Base-by-base conservation (phyloP, 2,797 vertebrate species). In the Borostomias antarcticus region DNA sequence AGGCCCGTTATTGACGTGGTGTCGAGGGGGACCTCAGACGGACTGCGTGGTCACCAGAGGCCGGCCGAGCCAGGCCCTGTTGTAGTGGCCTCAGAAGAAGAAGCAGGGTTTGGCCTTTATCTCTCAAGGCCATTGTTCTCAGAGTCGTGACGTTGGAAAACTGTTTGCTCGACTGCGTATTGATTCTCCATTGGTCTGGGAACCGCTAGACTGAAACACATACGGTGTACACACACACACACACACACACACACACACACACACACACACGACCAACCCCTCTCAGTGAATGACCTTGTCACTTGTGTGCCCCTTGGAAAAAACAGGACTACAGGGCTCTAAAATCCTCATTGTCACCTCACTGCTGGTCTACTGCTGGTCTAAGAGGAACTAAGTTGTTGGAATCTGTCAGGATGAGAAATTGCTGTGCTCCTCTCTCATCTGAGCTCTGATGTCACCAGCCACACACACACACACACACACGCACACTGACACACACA, bases 351-450 rank as follows among this genome's bases (percentile, higher is more conserved):
- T 32, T 48, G 4, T 64, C 23, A 75, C 2, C 40, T 60, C 47
- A 29, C 73, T n/a, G 28, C 28, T 52, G 33, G 47, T 56, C 26
- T 26, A 29, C 73, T n/a, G 28, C 28, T 52, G 33, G 47, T 56
- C 26, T 26, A 70, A 73, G 65, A 77, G 77, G 79, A 82, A 73
- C 62, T 75, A 69, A 50, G 25, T 74, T 57, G 70, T 62, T 56
- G 17, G 50, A 77, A 71, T 66, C 50, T 71, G 80, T 82, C 75
- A 74, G 32, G 43, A 60, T 79, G 72, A 82, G 43, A 21, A 69
- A 74, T 77, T 48, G 71, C 50, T 35, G 51, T 25, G 62, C 47
- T 56, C 58, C 71, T n/a, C 15, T 21, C 58, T 70, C 54, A 69
- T 69, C 62, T 73, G 69, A 21, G 45, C 40, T 23, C 59, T 57